These are phyloP conservation scores for Australoheros scitulus DNA, from an alignment of 2,113 vertebrate species.

Conservation along the genomic window DNA sequence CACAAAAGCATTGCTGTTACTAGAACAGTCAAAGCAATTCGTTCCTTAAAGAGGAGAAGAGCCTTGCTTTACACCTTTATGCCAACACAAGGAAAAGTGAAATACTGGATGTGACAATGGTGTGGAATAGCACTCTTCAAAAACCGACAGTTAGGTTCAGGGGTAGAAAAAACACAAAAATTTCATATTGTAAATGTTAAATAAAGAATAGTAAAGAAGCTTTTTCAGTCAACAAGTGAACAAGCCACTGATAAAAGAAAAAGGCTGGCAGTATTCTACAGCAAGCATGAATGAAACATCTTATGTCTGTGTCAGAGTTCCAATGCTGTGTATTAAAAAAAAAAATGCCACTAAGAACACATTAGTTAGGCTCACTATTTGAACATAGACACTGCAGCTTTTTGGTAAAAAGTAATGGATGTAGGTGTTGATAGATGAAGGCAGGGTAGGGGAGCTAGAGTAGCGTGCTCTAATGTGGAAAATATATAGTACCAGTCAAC, in stretches of 20 bases:
- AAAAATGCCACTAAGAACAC: background rate
- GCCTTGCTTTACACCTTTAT: background rate
- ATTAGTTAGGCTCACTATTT: background rate
- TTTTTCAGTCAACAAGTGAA: conserved; percentile 5
- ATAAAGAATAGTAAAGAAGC: background rate
- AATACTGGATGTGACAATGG: background rate
- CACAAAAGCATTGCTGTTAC: conserved; percentile 2
- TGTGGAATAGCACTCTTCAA: background rate
- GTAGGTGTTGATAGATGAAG: background rate
- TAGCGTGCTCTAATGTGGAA: background rate
- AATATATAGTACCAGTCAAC: background rate
- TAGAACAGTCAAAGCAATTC: conserved; percentile 14
- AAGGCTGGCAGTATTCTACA: background rate
- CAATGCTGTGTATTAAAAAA: background rate
- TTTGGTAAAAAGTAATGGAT: background rate
- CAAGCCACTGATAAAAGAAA: conserved; percentile 5
- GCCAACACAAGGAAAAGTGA: background rate
- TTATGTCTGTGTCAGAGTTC: background rate
- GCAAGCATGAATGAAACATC: background rate
- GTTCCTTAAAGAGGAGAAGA: background rate
- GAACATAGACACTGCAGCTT: background rate
- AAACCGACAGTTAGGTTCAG: background rate
- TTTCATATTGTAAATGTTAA: background rate
- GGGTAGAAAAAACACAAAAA: background rate
- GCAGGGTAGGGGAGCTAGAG: background rate